phyloP scores from a whole-genome alignment of 2,113 vertebrate species.

The Phyllopteryx taeniolatus region DNA sequence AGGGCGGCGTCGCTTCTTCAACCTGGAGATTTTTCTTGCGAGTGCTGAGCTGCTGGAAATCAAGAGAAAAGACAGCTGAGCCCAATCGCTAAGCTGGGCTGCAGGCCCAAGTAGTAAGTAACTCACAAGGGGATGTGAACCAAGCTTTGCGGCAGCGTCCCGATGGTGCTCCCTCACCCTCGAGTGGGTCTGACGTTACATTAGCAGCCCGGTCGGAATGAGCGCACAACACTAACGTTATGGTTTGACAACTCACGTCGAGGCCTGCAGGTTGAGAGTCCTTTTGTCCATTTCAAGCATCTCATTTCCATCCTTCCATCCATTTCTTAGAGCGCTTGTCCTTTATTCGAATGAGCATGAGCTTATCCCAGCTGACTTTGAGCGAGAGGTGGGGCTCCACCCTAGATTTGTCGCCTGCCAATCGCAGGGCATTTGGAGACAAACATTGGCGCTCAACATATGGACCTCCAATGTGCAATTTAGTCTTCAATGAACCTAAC shows the following conservation, averaged over 20 bases:
- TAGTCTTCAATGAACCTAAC: background rate
- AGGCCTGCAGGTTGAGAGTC: background rate
- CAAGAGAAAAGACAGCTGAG: background rate
- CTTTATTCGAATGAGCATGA: background rate
- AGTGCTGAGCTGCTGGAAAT: slow-evolving; percentile 1
- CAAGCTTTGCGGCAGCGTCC: slow-evolving; percentile 10
- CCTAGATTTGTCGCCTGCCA: background rate
- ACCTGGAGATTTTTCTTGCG: background rate
- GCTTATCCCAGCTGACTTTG: background rate
- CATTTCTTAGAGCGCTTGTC: background rate
- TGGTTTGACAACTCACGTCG: slow-evolving; percentile 2
- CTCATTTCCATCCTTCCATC: background rate
- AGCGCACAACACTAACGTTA: background rate
- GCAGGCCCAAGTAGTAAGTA: slow-evolving; percentile 22
- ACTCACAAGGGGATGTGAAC: slow-evolving; percentile 17
- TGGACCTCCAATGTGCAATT: background rate
- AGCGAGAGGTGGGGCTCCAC: too few species aligned
- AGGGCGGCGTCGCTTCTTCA: background rate
- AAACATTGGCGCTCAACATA: background rate
- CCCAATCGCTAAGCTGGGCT: slow-evolving; percentile 25
- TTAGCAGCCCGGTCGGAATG: slow-evolving; percentile 15
- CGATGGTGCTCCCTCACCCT: slow-evolving; percentile 34
- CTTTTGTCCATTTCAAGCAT: background rate
- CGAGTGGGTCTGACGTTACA: slow-evolving; percentile 36
- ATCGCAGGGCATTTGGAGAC: background rate